A percentile compares a stretch with the other conserved stretches of the same genome.
These are phyloP conservation scores for Fregata magnificens DNA, from an alignment of 2,113 vertebrate species.

Conservation along the genomic window DNA sequence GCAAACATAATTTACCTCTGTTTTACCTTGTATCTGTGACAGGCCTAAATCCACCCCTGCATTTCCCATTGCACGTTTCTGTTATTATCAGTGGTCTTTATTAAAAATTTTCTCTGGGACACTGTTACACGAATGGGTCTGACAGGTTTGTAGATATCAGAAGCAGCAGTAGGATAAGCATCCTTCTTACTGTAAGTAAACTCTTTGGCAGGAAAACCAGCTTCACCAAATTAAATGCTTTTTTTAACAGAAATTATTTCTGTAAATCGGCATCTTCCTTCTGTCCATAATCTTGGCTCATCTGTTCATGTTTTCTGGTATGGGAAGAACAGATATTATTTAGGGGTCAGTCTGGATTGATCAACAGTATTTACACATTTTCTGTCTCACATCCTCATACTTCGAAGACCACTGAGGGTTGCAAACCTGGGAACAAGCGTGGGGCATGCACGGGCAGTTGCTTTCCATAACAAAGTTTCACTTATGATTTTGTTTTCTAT, in stretches of 20 bases:
- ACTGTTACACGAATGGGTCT: rapidly evolving
- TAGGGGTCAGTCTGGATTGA: background rate
- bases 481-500: background rate
- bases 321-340: background rate
- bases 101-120: background rate
- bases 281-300: background rate
- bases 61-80: background rate
- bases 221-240: background rate
- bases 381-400: background rate
- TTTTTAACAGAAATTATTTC: background rate
- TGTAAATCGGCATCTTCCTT: background rate
- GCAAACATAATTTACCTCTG: background rate
- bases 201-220: background rate
- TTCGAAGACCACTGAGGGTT: background rate
- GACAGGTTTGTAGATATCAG: background rate
- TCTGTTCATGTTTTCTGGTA: background rate
- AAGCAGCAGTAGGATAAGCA: background rate
- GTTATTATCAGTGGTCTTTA: background rate
- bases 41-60: background rate
- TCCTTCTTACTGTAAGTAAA: background rate
- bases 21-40: background rate
- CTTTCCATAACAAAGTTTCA: background rate
- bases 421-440: background rate
- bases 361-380: background rate
- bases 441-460: background rate